These are phyloP conservation scores for Gadus macrocephalus DNA, from an alignment of 2,113 vertebrate species.

Conservation along the genomic window DNA sequence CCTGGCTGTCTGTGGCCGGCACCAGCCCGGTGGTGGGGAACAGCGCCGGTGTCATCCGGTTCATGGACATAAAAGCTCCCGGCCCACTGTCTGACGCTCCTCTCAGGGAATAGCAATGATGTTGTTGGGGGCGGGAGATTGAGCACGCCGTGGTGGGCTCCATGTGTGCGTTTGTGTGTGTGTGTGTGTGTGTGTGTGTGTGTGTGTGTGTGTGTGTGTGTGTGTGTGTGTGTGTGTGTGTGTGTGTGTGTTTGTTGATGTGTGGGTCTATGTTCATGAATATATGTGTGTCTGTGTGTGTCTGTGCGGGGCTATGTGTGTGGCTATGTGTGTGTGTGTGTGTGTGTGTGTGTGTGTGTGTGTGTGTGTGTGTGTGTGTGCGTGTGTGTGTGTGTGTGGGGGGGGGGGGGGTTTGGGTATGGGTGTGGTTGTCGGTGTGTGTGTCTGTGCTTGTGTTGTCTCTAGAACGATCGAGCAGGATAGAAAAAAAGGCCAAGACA, in stretches of 20 bases:
- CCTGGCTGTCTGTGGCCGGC: conserved; percentile 41
- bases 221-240: neutral
- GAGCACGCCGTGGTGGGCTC: conserved; percentile 10
- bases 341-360: too few species aligned
- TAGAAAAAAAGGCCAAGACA: conserved; percentile 15
- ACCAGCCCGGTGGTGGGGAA: conserved; percentile 50
- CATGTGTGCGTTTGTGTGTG: neutral
- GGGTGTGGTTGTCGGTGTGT: conserved; percentile 6
- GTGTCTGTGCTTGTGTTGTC: too few species aligned
- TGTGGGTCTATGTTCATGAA: too few species aligned
- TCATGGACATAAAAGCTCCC: conserved; percentile 63
- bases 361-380: conserved; percentile 5
- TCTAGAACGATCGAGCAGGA: conserved; percentile 24
- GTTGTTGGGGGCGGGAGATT: conserved; percentile 31
- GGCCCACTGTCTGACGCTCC: conserved; percentile 58
- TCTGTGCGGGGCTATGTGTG: neutral
- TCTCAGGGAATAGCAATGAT: neutral
- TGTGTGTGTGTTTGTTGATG: neutral
- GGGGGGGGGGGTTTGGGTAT: too few species aligned
- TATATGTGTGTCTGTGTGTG: too few species aligned
- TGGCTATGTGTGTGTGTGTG: conserved; percentile 11
- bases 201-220: neutral
- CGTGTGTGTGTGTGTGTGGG: too few species aligned
- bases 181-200: neutral
- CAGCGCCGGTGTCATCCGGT: conserved; percentile 55